A percentile compares a stretch with the other conserved stretches of the same genome.
Evolutionary conservation across 2,888 invertebrate species (phyloP).

Genomic region (Prenolepis imparis): DNA sequence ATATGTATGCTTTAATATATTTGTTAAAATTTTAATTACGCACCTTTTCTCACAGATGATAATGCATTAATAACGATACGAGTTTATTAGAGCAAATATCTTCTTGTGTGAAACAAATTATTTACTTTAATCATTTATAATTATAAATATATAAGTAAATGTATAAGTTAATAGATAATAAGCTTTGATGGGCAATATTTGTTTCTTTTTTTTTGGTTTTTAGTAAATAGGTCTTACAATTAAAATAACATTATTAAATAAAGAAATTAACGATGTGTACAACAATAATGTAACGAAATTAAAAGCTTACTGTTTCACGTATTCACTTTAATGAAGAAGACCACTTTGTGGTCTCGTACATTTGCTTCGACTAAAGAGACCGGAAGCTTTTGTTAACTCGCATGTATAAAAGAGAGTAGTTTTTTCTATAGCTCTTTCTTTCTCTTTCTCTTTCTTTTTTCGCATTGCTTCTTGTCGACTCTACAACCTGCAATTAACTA

Average conservation of each 20-base stretch:
- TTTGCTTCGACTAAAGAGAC: not conserved
- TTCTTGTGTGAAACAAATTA: not conserved
- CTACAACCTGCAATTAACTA: not conserved
- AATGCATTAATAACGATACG: not conserved
- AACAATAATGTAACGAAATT: not conserved
- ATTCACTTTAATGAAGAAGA: slow-evolving; percentile 26
- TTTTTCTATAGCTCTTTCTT: not conserved
- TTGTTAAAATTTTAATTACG: slow-evolving; percentile 15
- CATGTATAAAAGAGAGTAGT: slow-evolving; percentile 21
- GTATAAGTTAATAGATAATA: not conserved
- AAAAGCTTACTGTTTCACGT: slow-evolving; percentile 10
- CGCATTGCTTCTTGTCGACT: not conserved
- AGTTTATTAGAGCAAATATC: not conserved
- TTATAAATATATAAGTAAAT: not conserved
- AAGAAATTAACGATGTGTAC: not conserved
- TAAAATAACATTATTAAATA: not conserved
- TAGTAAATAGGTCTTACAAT: not conserved
- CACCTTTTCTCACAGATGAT: not conserved
- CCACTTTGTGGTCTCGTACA: slow-evolving; percentile 1
- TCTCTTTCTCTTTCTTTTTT: not conserved
- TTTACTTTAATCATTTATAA: not conserved
- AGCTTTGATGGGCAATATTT: not conserved
- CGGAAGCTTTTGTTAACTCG: slow-evolving; percentile 23
- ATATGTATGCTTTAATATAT: no score
- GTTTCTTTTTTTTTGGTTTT: not conserved